A percentile compares a stretch with the other conserved stretches of the same genome.
Conservation (phyloP, 1,140 invertebrate species). For the Uloborus diversus region DNA sequence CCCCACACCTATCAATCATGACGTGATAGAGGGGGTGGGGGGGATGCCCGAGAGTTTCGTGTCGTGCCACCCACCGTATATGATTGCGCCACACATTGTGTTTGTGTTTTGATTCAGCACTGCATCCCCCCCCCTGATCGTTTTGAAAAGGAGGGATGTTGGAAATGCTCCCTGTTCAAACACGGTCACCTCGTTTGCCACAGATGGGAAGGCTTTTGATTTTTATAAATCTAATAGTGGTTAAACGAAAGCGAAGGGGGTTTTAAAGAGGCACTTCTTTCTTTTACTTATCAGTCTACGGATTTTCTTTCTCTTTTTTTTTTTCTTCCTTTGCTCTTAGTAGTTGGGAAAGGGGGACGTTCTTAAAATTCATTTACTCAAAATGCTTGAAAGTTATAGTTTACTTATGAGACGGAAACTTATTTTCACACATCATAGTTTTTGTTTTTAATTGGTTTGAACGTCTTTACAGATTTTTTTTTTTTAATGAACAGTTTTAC, state of each 20-base stretch:
- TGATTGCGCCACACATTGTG: constrained; percentile 52
- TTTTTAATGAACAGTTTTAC: too few species aligned
- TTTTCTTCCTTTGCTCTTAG: constrained; percentile 4
- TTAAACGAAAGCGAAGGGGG: not conserved
- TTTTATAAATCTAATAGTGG: constrained; percentile 33
- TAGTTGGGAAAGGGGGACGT: too few species aligned
- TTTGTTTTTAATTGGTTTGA: too few species aligned
- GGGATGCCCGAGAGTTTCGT: not conserved
- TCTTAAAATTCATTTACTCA: too few species aligned
- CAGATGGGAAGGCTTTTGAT: constrained; percentile 22
- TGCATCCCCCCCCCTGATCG: not conserved
- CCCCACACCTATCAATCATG: constrained; percentile 46
- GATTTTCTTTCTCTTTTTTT: too few species aligned
- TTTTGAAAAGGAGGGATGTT: not conserved
- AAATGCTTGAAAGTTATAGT: too few species aligned
- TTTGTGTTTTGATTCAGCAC: constrained; percentile 46
- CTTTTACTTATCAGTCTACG: too few species aligned
- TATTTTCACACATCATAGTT: too few species aligned
- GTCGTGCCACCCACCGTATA: constrained; percentile 29
- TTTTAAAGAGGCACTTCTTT: too few species aligned
- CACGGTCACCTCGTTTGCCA: constrained; percentile 33
- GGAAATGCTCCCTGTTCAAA: constrained; percentile 26
- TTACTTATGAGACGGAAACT: too few species aligned
- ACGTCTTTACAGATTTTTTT: too few species aligned
- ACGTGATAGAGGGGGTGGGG: constrained; percentile 3